These are phyloP conservation scores for Melanargia galathea DNA, from an alignment of 2,888 invertebrate genomes.

Conservation along the genomic window DNA sequence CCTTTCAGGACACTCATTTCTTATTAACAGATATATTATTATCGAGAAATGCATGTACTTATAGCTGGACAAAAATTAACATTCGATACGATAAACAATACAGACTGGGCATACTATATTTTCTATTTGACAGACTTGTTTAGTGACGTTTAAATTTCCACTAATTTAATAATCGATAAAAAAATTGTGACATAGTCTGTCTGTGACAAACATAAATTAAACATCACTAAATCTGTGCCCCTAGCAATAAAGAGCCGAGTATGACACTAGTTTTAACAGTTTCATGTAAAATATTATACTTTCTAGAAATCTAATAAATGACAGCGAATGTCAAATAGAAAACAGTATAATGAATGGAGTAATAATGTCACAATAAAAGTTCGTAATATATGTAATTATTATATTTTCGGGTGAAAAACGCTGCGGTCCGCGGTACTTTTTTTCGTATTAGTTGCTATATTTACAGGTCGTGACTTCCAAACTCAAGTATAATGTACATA, in stretches of 20 bases:
- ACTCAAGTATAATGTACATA: constrained; percentile 79
- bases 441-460: constrained; percentile 71
- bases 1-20: background rate
- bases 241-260: no score
- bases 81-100: background rate
- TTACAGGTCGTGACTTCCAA: constrained; percentile 79
- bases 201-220: background rate
- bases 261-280: background rate
- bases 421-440: constrained; percentile 64
- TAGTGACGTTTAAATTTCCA: background rate
- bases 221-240: background rate
- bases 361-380: constrained; percentile 45
- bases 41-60: background rate
- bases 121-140: background rate
- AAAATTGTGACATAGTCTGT: background rate
- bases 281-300: background rate
- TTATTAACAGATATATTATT: no score
- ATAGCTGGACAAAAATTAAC: background rate
- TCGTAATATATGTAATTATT: background rate
- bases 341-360: constrained; percentile 3
- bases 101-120: background rate
- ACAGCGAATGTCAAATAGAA: background rate
- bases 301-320: background rate
- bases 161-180: background rate
- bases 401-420: constrained; percentile 51